Evolutionary conservation across 2,888 invertebrate genomes (phyloP).

Genomic region (Euclidia mi): DNA sequence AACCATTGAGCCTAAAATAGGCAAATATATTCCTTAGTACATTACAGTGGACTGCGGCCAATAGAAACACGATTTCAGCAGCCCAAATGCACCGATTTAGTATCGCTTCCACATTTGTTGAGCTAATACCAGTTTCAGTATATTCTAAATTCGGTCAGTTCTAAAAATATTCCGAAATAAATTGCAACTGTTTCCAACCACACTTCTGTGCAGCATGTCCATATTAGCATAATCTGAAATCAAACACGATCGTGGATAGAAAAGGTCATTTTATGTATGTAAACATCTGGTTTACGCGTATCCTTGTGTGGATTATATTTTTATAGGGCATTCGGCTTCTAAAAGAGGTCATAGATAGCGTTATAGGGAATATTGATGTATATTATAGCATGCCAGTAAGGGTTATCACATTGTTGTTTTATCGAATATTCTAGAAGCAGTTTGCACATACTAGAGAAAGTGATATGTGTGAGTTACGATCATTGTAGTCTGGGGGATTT

Average conservation of each 20-base stretch:
- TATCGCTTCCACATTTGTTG: constrained; percentile 13
- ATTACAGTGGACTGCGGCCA: too few species aligned
- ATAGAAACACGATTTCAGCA: too few species aligned
- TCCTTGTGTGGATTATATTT: constrained; percentile 30
- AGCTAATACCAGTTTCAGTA: constrained; percentile 21
- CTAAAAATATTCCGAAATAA: constrained; percentile 22
- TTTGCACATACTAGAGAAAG: too few species aligned
- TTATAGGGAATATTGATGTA: neutral
- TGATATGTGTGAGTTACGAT: too few species aligned
- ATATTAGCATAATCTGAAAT: constrained; percentile 55
- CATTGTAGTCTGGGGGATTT: too few species aligned
- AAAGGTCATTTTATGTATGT: constrained; percentile 37
- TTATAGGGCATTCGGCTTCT: constrained; percentile 7
- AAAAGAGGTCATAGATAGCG: neutral
- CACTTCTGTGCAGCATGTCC: constrained; percentile 42
- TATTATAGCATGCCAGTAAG: neutral
- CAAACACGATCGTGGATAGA: constrained; percentile 41
- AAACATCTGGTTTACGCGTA: constrained; percentile 38
- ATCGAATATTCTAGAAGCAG: too few species aligned
- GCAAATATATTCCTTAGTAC: too few species aligned
- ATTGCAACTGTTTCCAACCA: constrained; percentile 45
- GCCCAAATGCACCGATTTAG: neutral
- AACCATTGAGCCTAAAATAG: too few species aligned
- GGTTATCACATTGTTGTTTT: neutral
- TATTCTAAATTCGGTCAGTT: constrained; percentile 32